These are phyloP conservation scores for Spodoptera frugiperda DNA, from an alignment of 1,140 invertebrate species.

Conservation along the genomic window DNA sequence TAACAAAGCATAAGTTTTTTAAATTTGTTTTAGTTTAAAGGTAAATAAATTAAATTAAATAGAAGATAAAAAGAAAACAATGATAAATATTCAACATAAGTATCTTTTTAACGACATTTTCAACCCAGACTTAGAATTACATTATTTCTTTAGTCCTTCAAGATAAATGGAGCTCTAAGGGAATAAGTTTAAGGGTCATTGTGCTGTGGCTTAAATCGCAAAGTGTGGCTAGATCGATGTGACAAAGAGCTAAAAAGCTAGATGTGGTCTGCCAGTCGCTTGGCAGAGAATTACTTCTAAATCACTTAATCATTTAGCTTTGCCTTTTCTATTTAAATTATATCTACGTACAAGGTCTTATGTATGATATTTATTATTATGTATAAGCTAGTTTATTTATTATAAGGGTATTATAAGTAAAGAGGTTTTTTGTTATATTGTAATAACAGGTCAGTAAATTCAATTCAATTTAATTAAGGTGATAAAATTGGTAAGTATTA, in stretches of 20 bases:
- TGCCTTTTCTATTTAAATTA: constrained; percentile 6
- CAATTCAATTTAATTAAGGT: neutral
- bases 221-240: constrained; percentile 38
- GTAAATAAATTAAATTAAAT: neutral
- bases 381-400: constrained; percentile 1
- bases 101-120: neutral
- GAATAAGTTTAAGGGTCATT: constrained; percentile 25
- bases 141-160: constrained; percentile 17
- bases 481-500: neutral
- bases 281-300: constrained; percentile 10
- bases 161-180: neutral
- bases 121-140: neutral
- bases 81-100: neutral
- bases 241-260: constrained; percentile 39
- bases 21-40: too few relatives aligned
- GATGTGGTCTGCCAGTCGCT: constrained; percentile 37
- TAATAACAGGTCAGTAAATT: neutral
- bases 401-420: neutral
- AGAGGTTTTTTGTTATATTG: neutral
- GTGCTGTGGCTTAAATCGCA: constrained; percentile 44
- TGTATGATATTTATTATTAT: constrained; percentile 5
- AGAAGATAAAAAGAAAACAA: neutral
- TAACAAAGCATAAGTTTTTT: too few relatives aligned
- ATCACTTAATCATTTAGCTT: constrained; percentile 20
- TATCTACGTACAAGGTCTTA: neutral